Evolutionary conservation across 1,140 invertebrate genomes (phyloP).

Genomic region (Heliconius himera): DNA sequence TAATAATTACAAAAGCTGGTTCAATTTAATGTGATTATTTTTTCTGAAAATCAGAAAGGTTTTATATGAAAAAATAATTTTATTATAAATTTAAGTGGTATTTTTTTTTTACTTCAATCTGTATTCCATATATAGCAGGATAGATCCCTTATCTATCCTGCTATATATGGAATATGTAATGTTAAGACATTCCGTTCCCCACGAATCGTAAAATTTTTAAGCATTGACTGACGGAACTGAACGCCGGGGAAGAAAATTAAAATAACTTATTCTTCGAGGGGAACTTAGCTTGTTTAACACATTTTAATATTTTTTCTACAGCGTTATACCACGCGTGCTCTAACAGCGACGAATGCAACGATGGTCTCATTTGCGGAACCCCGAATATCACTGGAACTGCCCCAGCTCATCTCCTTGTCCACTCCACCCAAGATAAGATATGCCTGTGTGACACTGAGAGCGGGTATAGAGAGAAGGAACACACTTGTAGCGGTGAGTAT

Average conservation of each 20-base stretch:
- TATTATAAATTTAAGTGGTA: too few species aligned
- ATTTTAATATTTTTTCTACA: conserved; percentile 45
- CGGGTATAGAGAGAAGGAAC: conserved; percentile 81
- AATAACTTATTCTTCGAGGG: too few species aligned
- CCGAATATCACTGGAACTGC: conserved; percentile 80
- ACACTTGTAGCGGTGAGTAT: conserved; percentile 79
- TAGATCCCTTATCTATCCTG: too few species aligned
- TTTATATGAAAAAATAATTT: too few species aligned
- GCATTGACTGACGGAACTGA: too few species aligned
- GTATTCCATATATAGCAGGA: too few species aligned
- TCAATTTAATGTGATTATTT: neutral
- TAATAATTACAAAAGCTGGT: neutral
- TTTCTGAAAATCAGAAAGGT: too few species aligned
- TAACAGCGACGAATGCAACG: conserved; percentile 81
- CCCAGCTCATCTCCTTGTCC: conserved; percentile 58
- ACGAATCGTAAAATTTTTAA: too few species aligned
- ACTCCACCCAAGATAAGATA: conserved; percentile 68
- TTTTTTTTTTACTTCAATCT: too few species aligned
- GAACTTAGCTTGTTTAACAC: neutral
- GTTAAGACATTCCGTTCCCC: too few species aligned
- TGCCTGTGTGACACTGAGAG: conserved; percentile 82
- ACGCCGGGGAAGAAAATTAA: too few species aligned
- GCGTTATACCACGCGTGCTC: conserved; percentile 81
- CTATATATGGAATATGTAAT: too few species aligned
- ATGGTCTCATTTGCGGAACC: conserved; percentile 78